Base-by-base conservation (phyloP, 2,888 invertebrate species). In the Nemurella pictetii region DNA sequence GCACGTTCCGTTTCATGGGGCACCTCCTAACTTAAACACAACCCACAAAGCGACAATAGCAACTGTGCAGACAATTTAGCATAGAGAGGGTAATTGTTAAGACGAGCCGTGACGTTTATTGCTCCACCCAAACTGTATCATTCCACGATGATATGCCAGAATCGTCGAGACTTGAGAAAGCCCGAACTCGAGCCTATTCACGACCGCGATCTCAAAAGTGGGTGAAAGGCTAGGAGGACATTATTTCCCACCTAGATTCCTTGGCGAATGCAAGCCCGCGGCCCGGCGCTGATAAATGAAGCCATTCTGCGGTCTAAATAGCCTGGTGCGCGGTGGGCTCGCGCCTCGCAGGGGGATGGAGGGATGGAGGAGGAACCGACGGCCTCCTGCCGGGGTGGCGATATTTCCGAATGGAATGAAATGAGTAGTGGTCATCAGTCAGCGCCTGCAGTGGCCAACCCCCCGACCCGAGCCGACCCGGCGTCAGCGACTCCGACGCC, bases 391-490 rank as follows among this genome's bases (percentile, higher is more conserved):
- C 15, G n/a, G n/a, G n/a, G n/a, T n/a, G n/a, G n/a, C 7, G 55
- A 9, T 15, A 36, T n/a, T 75, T 28, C 75, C 75, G 28, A 75
- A 75, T 75, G 75, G 75, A 25, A 28, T 75, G 26, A 75, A 75
- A 75, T 28, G 75, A 75, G 27, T 28, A 28, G 75, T 26, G 75
- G 75, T 25, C 75, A 75, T 75, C 75, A 27, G 75, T 75, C 75
- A 75, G 75, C 4, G 75, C 75, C 35, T 74, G n/a, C 74, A 74
- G 9, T n/a, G 4, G 26, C 27, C 27, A 4, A 25, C 80, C 29
- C 29, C 30, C 30, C 80, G 25, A 5, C 5, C 15, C 80, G 30
- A 5, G 30, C 1, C 30, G 25, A 25, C 0, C 20, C 26, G 55
- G 25, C 55, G 35, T 5, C 0, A 29, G 75, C 9, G 55, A 20